Conservation (phyloP, 2,113 vertebrate species). For the Labrus mixtus region DNA sequence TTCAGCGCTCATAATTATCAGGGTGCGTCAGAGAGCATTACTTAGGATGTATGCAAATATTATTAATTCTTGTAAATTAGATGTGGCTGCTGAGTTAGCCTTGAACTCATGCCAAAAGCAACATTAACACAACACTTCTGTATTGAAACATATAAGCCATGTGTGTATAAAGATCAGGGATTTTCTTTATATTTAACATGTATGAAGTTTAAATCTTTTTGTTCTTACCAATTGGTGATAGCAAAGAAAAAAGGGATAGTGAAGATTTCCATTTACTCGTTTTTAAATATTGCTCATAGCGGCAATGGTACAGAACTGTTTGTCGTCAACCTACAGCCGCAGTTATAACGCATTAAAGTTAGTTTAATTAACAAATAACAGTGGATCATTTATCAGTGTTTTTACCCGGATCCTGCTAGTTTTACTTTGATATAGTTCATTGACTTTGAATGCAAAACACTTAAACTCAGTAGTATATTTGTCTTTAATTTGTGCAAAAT, state of each 20-base stretch:
- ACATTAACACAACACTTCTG: background rate
- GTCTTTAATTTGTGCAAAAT: slow-evolving; percentile 42
- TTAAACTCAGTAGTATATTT: background rate
- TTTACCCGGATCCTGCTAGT: too few relatives aligned
- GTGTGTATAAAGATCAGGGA: background rate
- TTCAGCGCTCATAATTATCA: background rate
- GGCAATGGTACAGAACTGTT: background rate
- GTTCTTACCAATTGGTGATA: too few relatives aligned
- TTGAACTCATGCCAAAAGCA: background rate
- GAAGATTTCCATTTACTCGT: background rate
- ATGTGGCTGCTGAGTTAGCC: background rate
- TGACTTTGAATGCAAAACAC: too few relatives aligned
- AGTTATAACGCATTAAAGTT: background rate
- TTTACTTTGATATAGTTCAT: too few relatives aligned
- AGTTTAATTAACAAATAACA: too few relatives aligned
- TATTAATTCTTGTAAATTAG: background rate
- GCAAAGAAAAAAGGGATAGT: background rate
- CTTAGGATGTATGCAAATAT: background rate
- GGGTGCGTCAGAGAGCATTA: background rate
- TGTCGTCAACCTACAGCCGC: background rate
- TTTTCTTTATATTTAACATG: background rate
- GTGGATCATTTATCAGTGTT: too few relatives aligned
- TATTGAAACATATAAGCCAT: background rate
- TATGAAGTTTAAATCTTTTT: too few relatives aligned
- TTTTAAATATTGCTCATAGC: background rate